Evolutionary conservation across 2,113 vertebrate species (phyloP).

Genomic region (Eulacestoma nigropectus): DNA sequence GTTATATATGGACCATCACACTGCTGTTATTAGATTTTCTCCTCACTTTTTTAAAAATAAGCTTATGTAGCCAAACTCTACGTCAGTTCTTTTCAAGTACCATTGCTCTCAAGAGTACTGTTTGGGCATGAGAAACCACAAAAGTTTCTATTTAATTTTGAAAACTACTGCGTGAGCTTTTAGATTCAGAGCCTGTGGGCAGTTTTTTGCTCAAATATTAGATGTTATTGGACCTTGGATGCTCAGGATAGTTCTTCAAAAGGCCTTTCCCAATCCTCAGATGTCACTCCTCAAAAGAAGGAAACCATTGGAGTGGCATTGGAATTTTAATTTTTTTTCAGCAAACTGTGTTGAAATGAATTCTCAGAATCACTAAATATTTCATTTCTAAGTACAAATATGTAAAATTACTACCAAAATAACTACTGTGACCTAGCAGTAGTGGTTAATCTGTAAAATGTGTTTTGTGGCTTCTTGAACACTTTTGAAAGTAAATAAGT

Average conservation of each 20-base stretch:
- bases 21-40: neutral
- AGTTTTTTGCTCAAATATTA: neutral
- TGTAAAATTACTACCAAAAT: neutral
- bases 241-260: neutral
- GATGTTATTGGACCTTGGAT: neutral
- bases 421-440: neutral
- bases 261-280: neutral
- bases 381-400: neutral
- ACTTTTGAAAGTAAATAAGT: conserved; percentile 19
- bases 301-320: neutral
- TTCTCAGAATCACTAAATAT: neutral
- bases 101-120: neutral
- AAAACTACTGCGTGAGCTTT: neutral
- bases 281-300: neutral
- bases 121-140: neutral
- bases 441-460: conserved; percentile 27
- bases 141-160: neutral
- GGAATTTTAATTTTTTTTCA: neutral
- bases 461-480: conserved; percentile 20
- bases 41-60: neutral
- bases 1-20: neutral
- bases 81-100: neutral
- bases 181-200: neutral
- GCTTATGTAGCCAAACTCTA: neutral
- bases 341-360: neutral